Conservation (phyloP, 2,888 invertebrate genomes). For the Marronus borbonicus region DNA sequence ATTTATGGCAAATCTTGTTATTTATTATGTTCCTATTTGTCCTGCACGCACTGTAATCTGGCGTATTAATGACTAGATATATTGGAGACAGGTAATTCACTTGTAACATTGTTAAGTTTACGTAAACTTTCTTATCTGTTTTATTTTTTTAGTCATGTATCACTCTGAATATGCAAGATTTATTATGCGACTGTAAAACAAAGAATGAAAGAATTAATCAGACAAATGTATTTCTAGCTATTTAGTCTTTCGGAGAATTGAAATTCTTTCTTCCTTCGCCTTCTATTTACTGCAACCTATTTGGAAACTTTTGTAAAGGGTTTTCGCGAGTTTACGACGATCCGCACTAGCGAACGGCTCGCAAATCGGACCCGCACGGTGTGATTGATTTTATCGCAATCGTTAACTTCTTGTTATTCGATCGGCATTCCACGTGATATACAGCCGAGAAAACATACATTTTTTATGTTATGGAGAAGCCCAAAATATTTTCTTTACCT, state of each 20-base stretch:
- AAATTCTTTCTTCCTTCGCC: background rate
- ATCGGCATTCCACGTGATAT: conserved; percentile 20
- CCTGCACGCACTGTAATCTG: too few relatives aligned
- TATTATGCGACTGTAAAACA: too few relatives aligned
- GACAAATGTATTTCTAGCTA: too few relatives aligned
- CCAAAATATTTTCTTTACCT: conserved; percentile 43
- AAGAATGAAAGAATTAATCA: too few relatives aligned
- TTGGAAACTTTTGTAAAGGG: conserved; percentile 9
- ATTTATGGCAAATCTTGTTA: too few relatives aligned
- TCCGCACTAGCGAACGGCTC: background rate
- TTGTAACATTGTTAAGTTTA: too few relatives aligned
- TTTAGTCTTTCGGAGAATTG: background rate
- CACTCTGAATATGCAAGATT: too few relatives aligned
- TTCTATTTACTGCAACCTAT: background rate
- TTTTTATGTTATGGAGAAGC: conserved; percentile 38
- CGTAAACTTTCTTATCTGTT: too few relatives aligned
- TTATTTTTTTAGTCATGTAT: too few relatives aligned
- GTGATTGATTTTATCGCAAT: conserved; percentile 35
- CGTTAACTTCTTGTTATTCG: conserved; percentile 41
- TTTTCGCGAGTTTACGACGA: conserved; percentile 21
- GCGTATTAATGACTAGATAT: too few relatives aligned
- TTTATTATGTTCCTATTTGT: too few relatives aligned
- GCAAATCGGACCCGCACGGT: conserved; percentile 16
- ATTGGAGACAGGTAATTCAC: too few relatives aligned
- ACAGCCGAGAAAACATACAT: conserved; percentile 41